Base-by-base conservation (phyloP, 2,797 vertebrate genomes). In the Spondyliosoma cantharus region DNA sequence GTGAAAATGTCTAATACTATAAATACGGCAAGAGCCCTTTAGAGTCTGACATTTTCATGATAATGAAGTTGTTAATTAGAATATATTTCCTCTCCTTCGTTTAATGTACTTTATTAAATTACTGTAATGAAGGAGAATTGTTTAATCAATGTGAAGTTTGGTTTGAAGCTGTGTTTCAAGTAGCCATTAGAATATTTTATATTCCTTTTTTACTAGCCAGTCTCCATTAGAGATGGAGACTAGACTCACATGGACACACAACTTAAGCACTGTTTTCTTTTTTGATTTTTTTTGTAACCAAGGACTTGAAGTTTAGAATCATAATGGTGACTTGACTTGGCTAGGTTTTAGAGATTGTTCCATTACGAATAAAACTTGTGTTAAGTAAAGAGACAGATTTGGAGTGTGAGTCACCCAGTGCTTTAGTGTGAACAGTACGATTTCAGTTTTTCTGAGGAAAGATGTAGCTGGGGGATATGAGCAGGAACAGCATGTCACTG, bases 321-420 rank as follows among this genome's bases (percentile, higher is more conserved):
- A 17, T 58, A 65, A 27, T 45, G 62, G 29, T 75, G 77, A 80
- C 42, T 52, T 15, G n/a, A 56, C 25, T 80, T 74, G 49, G 45
- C 65, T 46, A 14, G 25, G 49, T 76, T 85, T 63, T 71, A 66
- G 27, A 68, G 16, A 48, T 66, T 71, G 24, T 76, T 70, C 60
- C 60, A 20, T 64, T 24, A 37, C 48, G 27, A 12, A 63, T 56
- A 58, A 64, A 71, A 53, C 48, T 59, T 32, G 32, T 75, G 53
- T 70, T 71, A 42, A 63, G 20, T 64, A 62, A 70, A 52, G 3
- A 19, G 24, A 72, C 68, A 59, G 68, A 74, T 84, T 66, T 58
- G 17, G 37, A 70, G 27, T 15, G 58, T 71, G 60, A 81, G 25
- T 81, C 71, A 78, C 24, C 68, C n/a, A 32, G 43, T 22, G 49